These are phyloP conservation scores for Ypsolopha scabrella DNA, from an alignment of 2,888 invertebrate genomes.

Conservation along the genomic window DNA sequence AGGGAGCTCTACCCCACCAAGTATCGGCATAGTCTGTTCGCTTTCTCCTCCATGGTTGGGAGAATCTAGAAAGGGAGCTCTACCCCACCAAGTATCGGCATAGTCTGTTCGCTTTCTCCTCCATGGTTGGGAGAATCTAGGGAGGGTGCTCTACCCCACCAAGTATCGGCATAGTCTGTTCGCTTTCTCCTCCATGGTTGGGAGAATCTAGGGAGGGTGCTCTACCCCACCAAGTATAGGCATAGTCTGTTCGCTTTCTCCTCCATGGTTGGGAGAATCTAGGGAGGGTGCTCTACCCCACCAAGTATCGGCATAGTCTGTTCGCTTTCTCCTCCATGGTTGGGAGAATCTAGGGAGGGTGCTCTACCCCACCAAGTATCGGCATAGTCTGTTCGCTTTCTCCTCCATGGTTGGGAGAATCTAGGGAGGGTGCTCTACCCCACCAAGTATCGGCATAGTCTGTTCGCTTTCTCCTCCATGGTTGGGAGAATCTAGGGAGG, in stretches of 20 bases:
- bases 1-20: conserved; percentile 76
- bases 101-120: conserved; percentile 72
- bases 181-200: conserved; percentile 75
- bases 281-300: conserved; percentile 78
- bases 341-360: conserved; percentile 76
- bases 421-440: conserved; percentile 77
- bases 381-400: conserved; percentile 72
- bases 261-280: conserved; percentile 75
- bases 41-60: conserved; percentile 75
- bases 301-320: conserved; percentile 71
- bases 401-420: conserved; percentile 78
- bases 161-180: conserved; percentile 72
- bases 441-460: conserved; percentile 71
- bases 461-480: conserved; percentile 75
- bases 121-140: conserved; percentile 74
- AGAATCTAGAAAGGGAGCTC: conserved; percentile 72
- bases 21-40: conserved; percentile 72
- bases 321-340: conserved; percentile 76
- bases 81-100: conserved; percentile 75
- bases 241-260: conserved; percentile 74
- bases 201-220: conserved; percentile 72
- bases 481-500: conserved; percentile 74
- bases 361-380: conserved; percentile 74
- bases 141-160: conserved; percentile 76
- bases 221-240: conserved; percentile 74